Evolutionary conservation across 2,797 vertebrate species (phyloP), one percentile per base, ranked within the genome.

Genomic region (Knipowitschia caucasica): DNA sequence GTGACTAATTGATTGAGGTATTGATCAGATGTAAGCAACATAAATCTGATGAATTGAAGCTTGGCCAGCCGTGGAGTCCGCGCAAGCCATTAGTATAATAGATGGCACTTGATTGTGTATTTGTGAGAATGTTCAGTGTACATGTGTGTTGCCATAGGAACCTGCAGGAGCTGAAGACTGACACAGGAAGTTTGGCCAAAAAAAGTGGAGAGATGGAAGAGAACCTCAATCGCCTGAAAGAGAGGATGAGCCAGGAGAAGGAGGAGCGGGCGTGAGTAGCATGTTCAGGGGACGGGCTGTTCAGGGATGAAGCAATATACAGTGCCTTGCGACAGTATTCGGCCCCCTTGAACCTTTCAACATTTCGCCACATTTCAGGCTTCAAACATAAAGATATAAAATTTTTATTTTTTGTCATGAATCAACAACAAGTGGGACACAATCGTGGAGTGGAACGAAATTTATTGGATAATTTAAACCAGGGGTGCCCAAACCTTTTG

Each of bases 201-300:
- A 91, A 96, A 64, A 94, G 87, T 67, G 80, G 76, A 61, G 89
- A 91, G 50, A 88, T 97, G 88, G 94, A 97, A 83, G 83, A 87
- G 69, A 92, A 89, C 57, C 84, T 98, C 29, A 80, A 66, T 50
- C 86, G 92, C 55, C 89, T 98, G 26, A 91, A 87, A 51, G 83
- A 84, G 52, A 83, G 64, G 59, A 92, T 93, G 91, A 91, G 79
- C 54, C 89, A 81, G 71, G 92, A 95, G 75, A 97, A 93, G 64
- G 83, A 90, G 64, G 92, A 96, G 75, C 87, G 91, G 75, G 86
- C 75, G 95, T 98, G 75, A 75, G 93, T 92, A 65, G 17, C 20
- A 20, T n/a, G n/a, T n/a, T n/a, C n/a, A n/a, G n/a, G n/a, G n/a
- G n/a, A n/a, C n/a, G n/a, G n/a, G n/a, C n/a, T n/a, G n/a, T n/a